phyloP scores from a whole-genome alignment of 2,113 vertebrate species.

The Athene cunicularia region DNA sequence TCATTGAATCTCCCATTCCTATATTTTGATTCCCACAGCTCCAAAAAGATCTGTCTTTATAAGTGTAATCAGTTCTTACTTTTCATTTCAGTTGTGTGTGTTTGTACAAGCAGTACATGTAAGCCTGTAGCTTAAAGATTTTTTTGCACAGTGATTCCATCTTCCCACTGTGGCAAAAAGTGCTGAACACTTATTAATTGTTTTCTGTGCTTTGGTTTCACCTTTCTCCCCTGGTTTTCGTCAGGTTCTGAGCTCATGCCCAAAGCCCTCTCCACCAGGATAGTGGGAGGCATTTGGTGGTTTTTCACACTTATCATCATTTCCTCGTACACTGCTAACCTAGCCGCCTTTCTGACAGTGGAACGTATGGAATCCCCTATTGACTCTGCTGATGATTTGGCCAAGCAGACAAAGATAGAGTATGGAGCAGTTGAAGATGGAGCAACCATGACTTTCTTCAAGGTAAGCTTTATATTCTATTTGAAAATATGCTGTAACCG shows the following conservation, averaged over 20 bases:
- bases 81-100: slow-evolving; percentile 48
- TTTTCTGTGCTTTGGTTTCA: slow-evolving; percentile 77
- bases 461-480: slow-evolving; percentile 78
- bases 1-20: slow-evolving; percentile 66
- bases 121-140: slow-evolving; percentile 40
- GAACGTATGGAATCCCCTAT: slow-evolving; percentile 99
- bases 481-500: not conserved
- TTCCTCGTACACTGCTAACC: slow-evolving; percentile 98
- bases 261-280: slow-evolving; percentile 99
- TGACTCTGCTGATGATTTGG: slow-evolving; percentile 96
- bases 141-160: slow-evolving; percentile 65
- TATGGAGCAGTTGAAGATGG: slow-evolving; percentile 96
- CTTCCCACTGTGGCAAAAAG: slow-evolving; percentile 64
- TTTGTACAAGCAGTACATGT: slow-evolving; percentile 36
- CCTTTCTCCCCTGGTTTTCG: slow-evolving; percentile 84
- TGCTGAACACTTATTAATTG: slow-evolving; percentile 54
- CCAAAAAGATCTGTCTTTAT: not conserved
- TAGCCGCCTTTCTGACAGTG: slow-evolving; percentile 98
- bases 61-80: slow-evolving; percentile 16
- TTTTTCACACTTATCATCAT: slow-evolving; percentile 99
- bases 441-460: slow-evolving; percentile 97
- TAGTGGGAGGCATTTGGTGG: slow-evolving; percentile 99
- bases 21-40: slow-evolving; percentile 33
- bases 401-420: slow-evolving; percentile 98
- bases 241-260: slow-evolving; percentile 99